Evolutionary conservation across 2,888 invertebrate genomes (phyloP), one percentile per base, ranked within the genome.

Genomic region (Plagiodera versicolora): DNA sequence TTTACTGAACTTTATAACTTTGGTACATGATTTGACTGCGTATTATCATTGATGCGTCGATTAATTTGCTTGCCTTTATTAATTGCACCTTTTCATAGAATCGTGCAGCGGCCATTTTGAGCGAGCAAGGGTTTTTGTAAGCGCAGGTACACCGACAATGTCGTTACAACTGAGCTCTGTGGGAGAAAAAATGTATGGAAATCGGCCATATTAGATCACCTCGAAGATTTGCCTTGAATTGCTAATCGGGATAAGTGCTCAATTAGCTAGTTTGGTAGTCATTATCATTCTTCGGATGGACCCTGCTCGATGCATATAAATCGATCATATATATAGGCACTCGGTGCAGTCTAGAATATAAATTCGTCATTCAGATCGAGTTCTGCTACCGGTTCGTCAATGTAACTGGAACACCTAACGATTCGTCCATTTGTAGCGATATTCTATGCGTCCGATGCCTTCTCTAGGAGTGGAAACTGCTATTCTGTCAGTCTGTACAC

Each of bases 11-110:
- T 70, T 72, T 72, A 72, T 72, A 70, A 69, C 70, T 68, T 62
- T 65, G 56, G 68, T 61, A 66, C 72, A 72, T 72, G 72, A 72
- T 68, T 69, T 66, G 72, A 70, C 68, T 72, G 58, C 52, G 59
- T 67, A 72, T 67, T 56, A 60, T 59, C 65, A 55, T 57, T 70
- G 63, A 72, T 71, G 70, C 60, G 68, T 66, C 71, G 65, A 70
- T 70, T 71, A 69, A 71, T 72, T 72, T 72, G 70, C 61, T 63
- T 60, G 61, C 51, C 61, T 61, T 66, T 66, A 53, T 53, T 53
- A 53, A 53, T 53, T 53, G 53, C 45, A 53, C 53, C 53, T 53
- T 53, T 53, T 53, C 53, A 53, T 53, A 53, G 53, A 53, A 53
- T 53, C 28, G 28, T 24, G 44, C 44, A 44, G 44, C 44, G 28